Evolutionary conservation across 2,797 vertebrate genomes (phyloP).

Genomic region (Coranthus polyacanthus): DNA sequence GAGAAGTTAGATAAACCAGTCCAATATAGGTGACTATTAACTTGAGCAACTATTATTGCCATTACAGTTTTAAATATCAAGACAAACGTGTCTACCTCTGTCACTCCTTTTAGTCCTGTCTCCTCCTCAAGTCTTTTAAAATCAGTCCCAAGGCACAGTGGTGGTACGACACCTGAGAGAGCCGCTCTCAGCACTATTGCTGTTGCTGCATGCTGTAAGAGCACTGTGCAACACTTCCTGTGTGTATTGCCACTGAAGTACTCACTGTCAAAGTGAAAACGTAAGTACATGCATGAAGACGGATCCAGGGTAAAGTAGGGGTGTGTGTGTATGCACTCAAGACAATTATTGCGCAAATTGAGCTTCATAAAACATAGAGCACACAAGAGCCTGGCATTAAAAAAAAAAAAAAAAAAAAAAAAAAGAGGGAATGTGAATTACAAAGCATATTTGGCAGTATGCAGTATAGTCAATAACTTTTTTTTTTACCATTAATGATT

Average conservation of each 20-base stretch:
- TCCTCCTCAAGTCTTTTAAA: conserved; percentile 11
- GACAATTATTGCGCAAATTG: conserved; percentile 56
- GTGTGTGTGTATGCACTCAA: conserved; percentile 46
- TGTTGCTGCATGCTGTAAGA: conserved; percentile 57
- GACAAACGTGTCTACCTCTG: conserved; percentile 1
- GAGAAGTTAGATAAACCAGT: no score
- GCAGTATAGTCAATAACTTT: conserved; percentile 8
- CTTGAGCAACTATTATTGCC: conserved; percentile 7
- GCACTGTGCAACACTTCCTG: conserved; percentile 81
- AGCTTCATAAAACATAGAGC: conserved; percentile 11
- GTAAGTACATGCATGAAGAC: conserved; percentile 75
- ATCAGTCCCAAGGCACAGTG: conserved; percentile 24
- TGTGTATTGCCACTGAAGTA: conserved; percentile 66
- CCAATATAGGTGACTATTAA: neutral
- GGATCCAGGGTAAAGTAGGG: conserved; percentile 66
- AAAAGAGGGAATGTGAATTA: no score
- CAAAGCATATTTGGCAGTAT: neutral
- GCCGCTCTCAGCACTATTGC: conserved; percentile 47
- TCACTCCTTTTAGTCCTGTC: conserved; percentile 5
- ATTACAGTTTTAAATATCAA: conserved; percentile 19
- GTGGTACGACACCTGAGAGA: conserved; percentile 65
- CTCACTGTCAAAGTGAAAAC: conserved; percentile 84
- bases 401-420: no score
- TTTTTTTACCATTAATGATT: conserved; percentile 42
- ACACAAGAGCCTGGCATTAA: no score